Evolutionary conservation across 30 jellyfish, hydroid and myxozoan species (phyloP).

Genomic region (Hydra vulgaris): DNA sequence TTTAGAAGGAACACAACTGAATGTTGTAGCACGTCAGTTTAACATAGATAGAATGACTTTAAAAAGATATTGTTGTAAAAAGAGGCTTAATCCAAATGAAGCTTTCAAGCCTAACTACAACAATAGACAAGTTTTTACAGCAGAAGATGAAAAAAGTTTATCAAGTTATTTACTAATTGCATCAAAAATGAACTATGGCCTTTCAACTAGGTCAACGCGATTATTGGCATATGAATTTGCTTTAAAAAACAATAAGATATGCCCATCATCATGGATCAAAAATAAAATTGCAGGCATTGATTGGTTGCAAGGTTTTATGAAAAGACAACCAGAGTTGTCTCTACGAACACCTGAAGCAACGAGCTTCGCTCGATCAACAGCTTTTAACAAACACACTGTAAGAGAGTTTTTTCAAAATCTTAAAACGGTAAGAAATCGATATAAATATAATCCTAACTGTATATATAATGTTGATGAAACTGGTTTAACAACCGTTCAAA

Average conservation of each 20-base stretch:
- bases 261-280: background rate
- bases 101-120: background rate
- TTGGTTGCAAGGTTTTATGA: constrained; percentile 31
- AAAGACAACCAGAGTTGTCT: constrained; percentile 21
- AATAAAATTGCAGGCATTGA: constrained; percentile 5
- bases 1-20: background rate
- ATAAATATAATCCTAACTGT: constrained; percentile 9
- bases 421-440: constrained; percentile 7
- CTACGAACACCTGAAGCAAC: constrained; percentile 38
- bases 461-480: background rate
- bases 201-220: background rate
- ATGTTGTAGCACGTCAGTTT: background rate
- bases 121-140: background rate
- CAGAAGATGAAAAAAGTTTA: background rate
- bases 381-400: background rate
- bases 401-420: background rate
- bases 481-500: background rate
- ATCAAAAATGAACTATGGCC: background rate
- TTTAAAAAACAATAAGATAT: background rate
- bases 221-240: background rate
- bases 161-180: background rate
- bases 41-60: background rate
- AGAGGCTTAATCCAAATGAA: background rate
- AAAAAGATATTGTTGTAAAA: background rate
- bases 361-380: background rate